Conservation (phyloP, 1,140 invertebrate species). For the Paracyclopina nana region DNA sequence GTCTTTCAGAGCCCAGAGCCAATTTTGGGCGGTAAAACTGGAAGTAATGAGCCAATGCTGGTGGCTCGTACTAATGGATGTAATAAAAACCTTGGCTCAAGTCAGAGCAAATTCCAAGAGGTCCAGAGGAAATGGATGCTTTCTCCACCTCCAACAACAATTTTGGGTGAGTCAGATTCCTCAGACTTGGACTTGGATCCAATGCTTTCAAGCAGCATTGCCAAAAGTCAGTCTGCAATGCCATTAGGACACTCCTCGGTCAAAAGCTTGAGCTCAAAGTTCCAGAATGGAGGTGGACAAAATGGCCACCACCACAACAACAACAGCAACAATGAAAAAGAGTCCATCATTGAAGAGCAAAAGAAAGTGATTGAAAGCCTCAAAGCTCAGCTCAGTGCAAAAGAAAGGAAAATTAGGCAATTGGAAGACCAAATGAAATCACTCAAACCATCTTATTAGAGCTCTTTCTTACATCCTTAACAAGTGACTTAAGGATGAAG, state of each 20-base stretch:
- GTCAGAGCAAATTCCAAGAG: slow-evolving; percentile 7
- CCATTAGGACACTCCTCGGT: background rate
- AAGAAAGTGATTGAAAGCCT: background rate
- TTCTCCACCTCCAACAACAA: background rate
- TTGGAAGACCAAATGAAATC: background rate
- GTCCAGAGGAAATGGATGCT: slow-evolving; percentile 2
- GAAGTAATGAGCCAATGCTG: background rate
- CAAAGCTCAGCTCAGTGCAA: background rate
- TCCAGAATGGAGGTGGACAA: background rate
- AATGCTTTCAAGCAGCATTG: too few species aligned
- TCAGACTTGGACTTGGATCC: background rate
- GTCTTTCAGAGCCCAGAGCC: background rate
- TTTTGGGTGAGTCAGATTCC: background rate
- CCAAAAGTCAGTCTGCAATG: too few species aligned
- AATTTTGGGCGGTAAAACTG: background rate
- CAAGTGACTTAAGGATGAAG: too few species aligned
- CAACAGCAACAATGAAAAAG: background rate
- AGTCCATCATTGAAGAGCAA: background rate
- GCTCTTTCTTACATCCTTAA: too few species aligned
- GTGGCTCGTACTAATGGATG: background rate
- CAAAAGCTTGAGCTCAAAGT: background rate
- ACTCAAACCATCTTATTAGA: too few species aligned
- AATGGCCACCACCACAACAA: background rate
- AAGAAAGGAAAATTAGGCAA: background rate
- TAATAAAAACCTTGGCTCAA: background rate